A percentile compares a stretch with the other conserved stretches of the same genome.
Evolutionary conservation across 2,888 invertebrate genomes (phyloP).

Genomic region (Muschampia plurimacula): DNA sequence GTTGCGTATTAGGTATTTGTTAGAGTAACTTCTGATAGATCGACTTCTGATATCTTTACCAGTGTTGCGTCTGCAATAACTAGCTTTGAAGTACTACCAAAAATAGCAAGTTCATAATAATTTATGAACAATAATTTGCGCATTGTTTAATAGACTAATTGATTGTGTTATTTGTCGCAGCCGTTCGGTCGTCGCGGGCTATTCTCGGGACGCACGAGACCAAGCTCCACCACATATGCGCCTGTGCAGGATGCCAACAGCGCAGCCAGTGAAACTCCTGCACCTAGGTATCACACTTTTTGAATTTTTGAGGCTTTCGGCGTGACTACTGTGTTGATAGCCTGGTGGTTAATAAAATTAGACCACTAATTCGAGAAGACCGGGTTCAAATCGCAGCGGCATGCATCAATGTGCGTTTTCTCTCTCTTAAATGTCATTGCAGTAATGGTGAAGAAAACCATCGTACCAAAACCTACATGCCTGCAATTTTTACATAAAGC

Average conservation of each 20-base stretch:
- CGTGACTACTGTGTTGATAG: not conserved
- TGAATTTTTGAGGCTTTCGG: not conserved
- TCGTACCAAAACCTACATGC: no score
- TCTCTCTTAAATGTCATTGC: no score
- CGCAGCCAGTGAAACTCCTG: slow-evolving; percentile 66
- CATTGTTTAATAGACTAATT: not conserved
- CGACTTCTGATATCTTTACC: not conserved
- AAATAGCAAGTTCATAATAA: not conserved
- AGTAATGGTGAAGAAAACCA: no score
- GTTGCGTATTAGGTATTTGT: not conserved
- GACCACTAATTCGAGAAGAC: no score
- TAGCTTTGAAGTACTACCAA: not conserved
- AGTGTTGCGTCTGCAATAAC: not conserved
- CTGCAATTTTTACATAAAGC: no score
- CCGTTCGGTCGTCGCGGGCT: slow-evolving; percentile 75
- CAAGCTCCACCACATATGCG: slow-evolving; percentile 64
- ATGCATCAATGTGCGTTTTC: no score
- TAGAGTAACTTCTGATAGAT: not conserved
- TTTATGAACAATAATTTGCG: not conserved
- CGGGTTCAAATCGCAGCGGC: no score
- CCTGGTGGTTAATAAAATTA: no score
- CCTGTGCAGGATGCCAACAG: slow-evolving; percentile 61
- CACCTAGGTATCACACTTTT: slow-evolving; percentile 59
- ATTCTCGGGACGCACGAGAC: slow-evolving; percentile 73
- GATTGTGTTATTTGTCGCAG: slow-evolving; percentile 54